Conservation (phyloP, 2,888 invertebrate species). For the Amaurobius ferox region DNA sequence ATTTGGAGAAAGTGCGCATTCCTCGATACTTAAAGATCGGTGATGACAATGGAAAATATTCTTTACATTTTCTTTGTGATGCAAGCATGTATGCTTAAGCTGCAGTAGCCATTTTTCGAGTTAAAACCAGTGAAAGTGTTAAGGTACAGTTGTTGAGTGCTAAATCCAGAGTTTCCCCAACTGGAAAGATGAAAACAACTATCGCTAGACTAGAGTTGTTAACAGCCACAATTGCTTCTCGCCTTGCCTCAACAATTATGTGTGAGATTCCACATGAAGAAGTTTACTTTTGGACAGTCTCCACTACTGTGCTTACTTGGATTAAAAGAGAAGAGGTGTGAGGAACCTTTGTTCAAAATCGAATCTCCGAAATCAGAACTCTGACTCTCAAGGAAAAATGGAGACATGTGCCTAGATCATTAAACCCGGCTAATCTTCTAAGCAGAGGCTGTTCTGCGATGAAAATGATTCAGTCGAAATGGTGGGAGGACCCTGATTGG, state of each 20-base stretch:
- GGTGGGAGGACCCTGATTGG: too few species aligned
- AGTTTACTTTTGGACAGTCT: neutral
- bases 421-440: too few species aligned
- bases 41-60: constrained; percentile 11
- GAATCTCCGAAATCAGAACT: constrained; percentile 8
- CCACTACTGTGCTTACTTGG: constrained; percentile 30
- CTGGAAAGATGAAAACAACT: neutral
- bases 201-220: constrained; percentile 12
- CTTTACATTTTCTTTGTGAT: neutral
- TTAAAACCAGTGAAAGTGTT: neutral
- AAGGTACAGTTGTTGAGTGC: too few species aligned
- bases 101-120: neutral
- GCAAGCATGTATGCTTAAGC: neutral
- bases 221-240: constrained; percentile 2
- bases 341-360: constrained; percentile 12
- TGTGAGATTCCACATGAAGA: constrained; percentile 12
- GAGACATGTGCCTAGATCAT: neutral
- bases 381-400: constrained; percentile 3
- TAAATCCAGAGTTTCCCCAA: neutral
- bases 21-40: constrained; percentile 18
- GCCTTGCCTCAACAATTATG: constrained; percentile 14
- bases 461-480: too few species aligned
- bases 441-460: too few species aligned
- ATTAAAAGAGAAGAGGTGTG: constrained; percentile 6
- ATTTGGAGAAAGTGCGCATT: constrained; percentile 2